These are phyloP conservation scores for Rhingia campestris DNA, from an alignment of 2,888 invertebrate species.

Conservation along the genomic window DNA sequence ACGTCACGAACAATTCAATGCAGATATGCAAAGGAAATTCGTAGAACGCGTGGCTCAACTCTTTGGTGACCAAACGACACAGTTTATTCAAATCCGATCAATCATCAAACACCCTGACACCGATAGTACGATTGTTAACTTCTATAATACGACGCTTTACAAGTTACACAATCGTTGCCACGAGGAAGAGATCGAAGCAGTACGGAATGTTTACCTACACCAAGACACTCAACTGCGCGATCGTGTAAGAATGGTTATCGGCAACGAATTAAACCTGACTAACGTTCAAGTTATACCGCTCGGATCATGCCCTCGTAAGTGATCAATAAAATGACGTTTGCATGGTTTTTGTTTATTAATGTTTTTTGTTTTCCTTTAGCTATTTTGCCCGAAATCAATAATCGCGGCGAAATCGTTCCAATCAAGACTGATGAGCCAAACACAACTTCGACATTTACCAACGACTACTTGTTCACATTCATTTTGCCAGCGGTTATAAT, in stretches of 20 bases:
- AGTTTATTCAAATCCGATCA: slow-evolving; percentile 89
- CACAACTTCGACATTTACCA: slow-evolving; percentile 83
- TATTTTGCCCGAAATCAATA: slow-evolving; percentile 77
- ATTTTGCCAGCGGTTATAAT: slow-evolving; percentile 95
- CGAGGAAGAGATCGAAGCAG: slow-evolving; percentile 88
- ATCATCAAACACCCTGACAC: slow-evolving; percentile 83
- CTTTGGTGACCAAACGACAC: slow-evolving; percentile 89
- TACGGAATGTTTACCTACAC: slow-evolving; percentile 88
- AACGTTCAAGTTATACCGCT: slow-evolving; percentile 84
- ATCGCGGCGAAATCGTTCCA: slow-evolving; percentile 78
- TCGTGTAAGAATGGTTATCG: slow-evolving; percentile 85
- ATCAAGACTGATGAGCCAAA: slow-evolving; percentile 80
- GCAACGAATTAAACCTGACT: slow-evolving; percentile 86
- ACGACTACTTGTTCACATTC: slow-evolving; percentile 90
- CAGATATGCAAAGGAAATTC: slow-evolving; percentile 90
- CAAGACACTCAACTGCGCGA: slow-evolving; percentile 85
- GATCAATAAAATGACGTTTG: slow-evolving; percentile 19
- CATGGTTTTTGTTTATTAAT: not conserved
- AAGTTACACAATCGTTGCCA: slow-evolving; percentile 86
- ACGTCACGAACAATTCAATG: slow-evolving; percentile 87
- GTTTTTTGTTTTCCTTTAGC: slow-evolving; percentile 73
- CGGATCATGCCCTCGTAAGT: slow-evolving; percentile 84
- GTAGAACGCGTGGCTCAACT: slow-evolving; percentile 90
- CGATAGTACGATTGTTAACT: slow-evolving; percentile 88
- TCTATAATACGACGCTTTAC: slow-evolving; percentile 89